Conservation (phyloP, 2,113 vertebrate species). For the Chaetorhynchus papuensis region DNA sequence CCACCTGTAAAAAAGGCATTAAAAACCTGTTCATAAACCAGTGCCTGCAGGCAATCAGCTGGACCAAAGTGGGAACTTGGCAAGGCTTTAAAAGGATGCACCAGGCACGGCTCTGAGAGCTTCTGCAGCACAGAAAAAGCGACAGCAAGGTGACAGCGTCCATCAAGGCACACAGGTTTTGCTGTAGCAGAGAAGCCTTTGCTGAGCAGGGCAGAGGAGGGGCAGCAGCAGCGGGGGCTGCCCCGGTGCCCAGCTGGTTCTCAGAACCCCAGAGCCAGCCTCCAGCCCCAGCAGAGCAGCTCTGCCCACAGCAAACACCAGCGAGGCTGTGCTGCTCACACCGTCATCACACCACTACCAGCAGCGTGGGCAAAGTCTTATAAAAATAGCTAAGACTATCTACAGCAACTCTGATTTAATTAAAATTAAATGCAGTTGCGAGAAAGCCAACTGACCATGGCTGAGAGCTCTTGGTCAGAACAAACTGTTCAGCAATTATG, state of each 20-base stretch:
- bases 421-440: not conserved
- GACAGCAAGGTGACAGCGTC: not conserved
- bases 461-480: not conserved
- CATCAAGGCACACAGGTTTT: too few species aligned
- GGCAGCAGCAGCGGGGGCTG: not conserved
- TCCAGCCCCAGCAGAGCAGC: not conserved
- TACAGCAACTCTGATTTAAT: not conserved
- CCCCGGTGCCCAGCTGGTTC: not conserved
- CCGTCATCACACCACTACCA: not conserved
- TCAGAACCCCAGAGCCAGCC: not conserved
- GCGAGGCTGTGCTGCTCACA: not conserved
- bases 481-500: not conserved
- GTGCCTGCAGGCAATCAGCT: not conserved
- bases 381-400: not conserved
- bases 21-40: not conserved
- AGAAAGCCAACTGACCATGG: not conserved
- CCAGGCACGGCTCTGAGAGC: not conserved
- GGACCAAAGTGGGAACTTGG: not conserved
- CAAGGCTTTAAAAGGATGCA: not conserved
- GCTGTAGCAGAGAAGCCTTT: accelerated
- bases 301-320: not conserved
- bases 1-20: not conserved
- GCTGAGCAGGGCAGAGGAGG: not conserved
- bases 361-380: not conserved
- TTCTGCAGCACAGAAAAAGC: not conserved